These are phyloP conservation scores for Rhinoptilus africanus DNA, from an alignment of 2,113 vertebrate genomes.

Conservation along the genomic window DNA sequence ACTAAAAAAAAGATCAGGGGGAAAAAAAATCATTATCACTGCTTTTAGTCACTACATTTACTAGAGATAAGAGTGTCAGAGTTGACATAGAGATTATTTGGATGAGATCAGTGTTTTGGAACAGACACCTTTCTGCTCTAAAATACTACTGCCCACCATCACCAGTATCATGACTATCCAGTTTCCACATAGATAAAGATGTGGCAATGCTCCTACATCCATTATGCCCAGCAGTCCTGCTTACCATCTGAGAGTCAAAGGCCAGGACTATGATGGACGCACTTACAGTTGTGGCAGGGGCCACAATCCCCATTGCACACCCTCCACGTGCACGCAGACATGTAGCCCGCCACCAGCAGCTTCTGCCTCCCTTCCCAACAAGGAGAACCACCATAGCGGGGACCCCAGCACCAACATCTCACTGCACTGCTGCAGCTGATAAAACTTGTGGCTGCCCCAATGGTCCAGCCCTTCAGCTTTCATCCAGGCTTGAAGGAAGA, in stretches of 20 bases:
- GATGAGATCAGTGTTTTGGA: background rate
- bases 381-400: background rate
- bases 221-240: background rate
- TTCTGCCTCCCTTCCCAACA: background rate
- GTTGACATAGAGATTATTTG: background rate
- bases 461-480: background rate
- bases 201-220: too few species aligned
- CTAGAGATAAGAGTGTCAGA: background rate
- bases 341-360: rapidly evolving
- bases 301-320: background rate
- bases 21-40: background rate
- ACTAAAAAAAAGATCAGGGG: background rate
- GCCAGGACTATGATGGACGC: background rate
- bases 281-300: rapidly evolving
- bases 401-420: background rate
- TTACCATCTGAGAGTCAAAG: background rate
- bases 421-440: background rate
- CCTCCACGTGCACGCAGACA: rapidly evolving
- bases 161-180: background rate
- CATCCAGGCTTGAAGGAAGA: background rate
- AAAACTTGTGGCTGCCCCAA: background rate
- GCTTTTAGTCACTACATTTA: background rate
- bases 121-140: background rate
- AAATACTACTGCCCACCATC: background rate
- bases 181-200: background rate